phyloP scores from a whole-genome alignment of 2,113 vertebrate species.

The Serinus canaria region DNA sequence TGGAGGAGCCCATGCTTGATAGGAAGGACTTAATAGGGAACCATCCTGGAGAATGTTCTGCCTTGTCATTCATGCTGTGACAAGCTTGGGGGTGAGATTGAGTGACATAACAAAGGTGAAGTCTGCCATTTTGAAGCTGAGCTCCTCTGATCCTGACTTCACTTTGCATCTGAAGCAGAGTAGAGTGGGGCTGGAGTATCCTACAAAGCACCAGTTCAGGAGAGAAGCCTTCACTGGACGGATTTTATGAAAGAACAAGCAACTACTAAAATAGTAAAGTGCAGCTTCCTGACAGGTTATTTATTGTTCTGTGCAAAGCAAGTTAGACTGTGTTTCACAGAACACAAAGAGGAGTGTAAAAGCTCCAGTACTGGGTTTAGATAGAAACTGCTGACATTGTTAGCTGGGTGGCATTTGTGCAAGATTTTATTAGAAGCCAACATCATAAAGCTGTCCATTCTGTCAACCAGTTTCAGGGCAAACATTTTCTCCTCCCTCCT shows the following conservation, averaged over 20 bases:
- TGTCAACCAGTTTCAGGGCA: slow-evolving; percentile 5
- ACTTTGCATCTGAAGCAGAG: background rate
- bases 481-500: background rate
- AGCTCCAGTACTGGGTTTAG: background rate
- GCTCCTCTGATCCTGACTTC: background rate
- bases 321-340: background rate
- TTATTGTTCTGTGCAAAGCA: background rate
- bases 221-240: background rate
- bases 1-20: background rate
- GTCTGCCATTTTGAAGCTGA: background rate
- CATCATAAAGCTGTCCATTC: slow-evolving; percentile 14
- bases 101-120: background rate
- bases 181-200: background rate
- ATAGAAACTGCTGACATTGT: background rate
- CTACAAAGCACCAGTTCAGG: background rate
- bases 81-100: background rate
- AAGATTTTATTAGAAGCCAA: background rate
- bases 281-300: background rate
- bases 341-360: background rate
- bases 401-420: background rate
- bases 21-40: background rate
- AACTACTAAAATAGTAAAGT: background rate
- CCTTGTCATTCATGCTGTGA: background rate
- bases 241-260: background rate
- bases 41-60: background rate